These are phyloP conservation scores for Heliangelus exortis DNA, from an alignment of 2,797 vertebrate genomes.

Conservation along the genomic window DNA sequence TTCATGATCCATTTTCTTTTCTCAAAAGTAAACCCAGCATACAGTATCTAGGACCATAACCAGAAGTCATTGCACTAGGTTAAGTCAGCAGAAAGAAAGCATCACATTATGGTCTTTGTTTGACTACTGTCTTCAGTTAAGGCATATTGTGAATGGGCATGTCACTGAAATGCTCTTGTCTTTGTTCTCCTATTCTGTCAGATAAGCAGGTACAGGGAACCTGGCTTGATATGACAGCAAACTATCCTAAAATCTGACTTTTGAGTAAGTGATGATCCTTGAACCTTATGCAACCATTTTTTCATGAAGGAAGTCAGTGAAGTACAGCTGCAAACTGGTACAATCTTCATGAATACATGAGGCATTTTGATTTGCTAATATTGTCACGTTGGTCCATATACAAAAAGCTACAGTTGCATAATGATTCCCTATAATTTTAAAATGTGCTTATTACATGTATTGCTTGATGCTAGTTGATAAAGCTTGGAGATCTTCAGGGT, in stretches of 20 bases:
- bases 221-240: background rate
- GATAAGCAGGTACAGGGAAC: background rate
- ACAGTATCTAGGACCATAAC: background rate
- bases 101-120: background rate
- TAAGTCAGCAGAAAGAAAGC: background rate
- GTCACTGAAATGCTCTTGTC: background rate
- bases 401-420: background rate
- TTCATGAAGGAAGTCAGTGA: background rate
- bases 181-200: background rate
- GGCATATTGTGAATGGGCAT: background rate
- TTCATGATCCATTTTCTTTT: background rate
- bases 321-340: background rate
- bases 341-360: background rate
- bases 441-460: background rate
- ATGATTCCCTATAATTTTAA: background rate
- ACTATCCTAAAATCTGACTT: background rate
- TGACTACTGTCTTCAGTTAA: background rate
- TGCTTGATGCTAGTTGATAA: background rate
- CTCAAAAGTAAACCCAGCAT: background rate
- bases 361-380: background rate
- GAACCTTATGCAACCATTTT: background rate
- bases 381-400: background rate
- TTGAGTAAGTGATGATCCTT: background rate
- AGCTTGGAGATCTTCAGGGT: background rate
- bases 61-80: background rate